Percentiles rank a stretch among this genome's conserved stretches.
Conservation (phyloP, 2,113 vertebrate genomes). For the Pelmatolapia mariae region DNA sequence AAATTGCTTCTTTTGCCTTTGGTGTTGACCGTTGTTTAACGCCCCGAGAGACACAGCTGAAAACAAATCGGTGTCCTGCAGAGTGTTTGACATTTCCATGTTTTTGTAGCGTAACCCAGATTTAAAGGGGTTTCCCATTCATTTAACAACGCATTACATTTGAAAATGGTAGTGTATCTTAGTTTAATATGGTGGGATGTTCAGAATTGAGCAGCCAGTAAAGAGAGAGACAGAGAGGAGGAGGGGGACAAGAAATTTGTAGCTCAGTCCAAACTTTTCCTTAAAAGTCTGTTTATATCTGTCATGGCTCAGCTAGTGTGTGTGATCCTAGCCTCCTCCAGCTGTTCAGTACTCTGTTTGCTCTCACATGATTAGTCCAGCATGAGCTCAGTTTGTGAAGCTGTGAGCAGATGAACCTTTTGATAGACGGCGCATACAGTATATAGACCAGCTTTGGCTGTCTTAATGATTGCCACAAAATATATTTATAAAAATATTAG, state of each 20-base stretch:
- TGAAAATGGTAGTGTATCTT: background rate
- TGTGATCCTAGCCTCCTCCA: background rate
- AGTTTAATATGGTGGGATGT: background rate
- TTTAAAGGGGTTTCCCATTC: background rate
- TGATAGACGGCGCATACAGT: background rate
- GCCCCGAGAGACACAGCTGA: background rate
- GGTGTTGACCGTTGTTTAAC: background rate
- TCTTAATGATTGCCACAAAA: background rate
- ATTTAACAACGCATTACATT: background rate
- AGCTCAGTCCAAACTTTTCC: background rate
- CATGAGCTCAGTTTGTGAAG: background rate
- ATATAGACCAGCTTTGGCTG: background rate
- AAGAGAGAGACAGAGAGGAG: background rate
- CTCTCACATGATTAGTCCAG: background rate
- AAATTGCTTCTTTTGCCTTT: background rate
- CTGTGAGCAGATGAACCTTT: background rate
- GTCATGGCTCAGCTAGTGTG: background rate
- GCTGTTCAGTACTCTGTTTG: background rate
- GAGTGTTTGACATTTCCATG: background rate
- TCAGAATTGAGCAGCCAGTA: background rate
- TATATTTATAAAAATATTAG: background rate
- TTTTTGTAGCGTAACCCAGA: background rate
- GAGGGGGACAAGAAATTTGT: background rate
- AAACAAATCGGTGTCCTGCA: background rate
- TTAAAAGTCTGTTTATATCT: background rate